Base-by-base conservation (phyloP, 2,888 invertebrate species). In the Macrosiphum euphorbiae region DNA sequence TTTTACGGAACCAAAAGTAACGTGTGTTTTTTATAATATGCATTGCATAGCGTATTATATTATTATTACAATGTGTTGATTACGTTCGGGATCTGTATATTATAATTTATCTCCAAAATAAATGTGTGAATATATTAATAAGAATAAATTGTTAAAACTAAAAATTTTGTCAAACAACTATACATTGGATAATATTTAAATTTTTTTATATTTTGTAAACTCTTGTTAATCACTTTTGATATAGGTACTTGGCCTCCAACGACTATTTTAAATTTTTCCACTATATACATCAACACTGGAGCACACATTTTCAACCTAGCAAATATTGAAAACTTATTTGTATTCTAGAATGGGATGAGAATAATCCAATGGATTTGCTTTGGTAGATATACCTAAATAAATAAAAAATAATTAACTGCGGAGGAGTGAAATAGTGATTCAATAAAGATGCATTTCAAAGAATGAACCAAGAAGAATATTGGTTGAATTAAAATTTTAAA, bases 251-350 rank as follows among this genome's bases (percentile, higher is more conserved):
- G 3, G 20, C 16, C 3, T 78, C 20, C 2, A 35, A 78, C 35
- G 7, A 35, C 35, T 78, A 16, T 35, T 78, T 78, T 78, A 13
- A 7, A 35, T 7, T 16, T 78, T 35, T 20, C 8, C 35, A 16
- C 67, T 5, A 0, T n/a, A 0, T 4, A n/a, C n/a, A n/a, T 67
- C 16, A 4, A 16, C n/a, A n/a, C n/a, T 13, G 3, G 5, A n/a
- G n/a, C n/a, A 78, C 67, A 78, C 16, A 78, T 1, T 16, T 78
- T 7, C 0, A 5, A 78, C 67, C 16, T 35, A 5, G 0, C 35
- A 16, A 78, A 78, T 35, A n/a, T 78, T 78, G 16, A 78, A 78
- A 78, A 78, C n/a, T 5, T 78, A 7, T 5, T 78, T 8, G 16
- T 35, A 35, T 78, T n/a, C 7, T 35, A 78, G 11, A 28, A 28